phyloP scores from a whole-genome alignment of 2,888 invertebrate species.

The Scelioninae gen. 1 region DNA sequence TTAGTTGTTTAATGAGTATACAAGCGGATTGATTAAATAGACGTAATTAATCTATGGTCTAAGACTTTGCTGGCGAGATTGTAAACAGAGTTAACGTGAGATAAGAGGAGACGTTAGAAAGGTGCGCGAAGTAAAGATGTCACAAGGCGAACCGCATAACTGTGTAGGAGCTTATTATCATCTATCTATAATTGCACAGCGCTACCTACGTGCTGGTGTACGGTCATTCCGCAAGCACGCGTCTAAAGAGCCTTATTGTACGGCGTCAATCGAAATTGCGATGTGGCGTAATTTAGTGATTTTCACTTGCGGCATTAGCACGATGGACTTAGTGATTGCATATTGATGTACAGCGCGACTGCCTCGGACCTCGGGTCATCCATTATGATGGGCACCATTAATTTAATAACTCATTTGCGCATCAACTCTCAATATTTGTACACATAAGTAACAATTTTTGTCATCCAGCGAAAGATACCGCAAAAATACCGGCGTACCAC shows the following conservation, averaged over 20 bases:
- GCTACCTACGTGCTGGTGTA: conserved; percentile 58
- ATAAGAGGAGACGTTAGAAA: conserved; percentile 79
- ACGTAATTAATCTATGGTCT: no score
- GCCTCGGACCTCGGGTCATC: conserved; percentile 26
- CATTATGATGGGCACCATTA: conserved; percentile 42
- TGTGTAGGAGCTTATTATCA: conserved; percentile 74
- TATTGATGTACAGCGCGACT: conserved; percentile 52
- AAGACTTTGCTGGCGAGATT: no score
- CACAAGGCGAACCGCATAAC: conserved; percentile 83
- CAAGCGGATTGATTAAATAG: no score
- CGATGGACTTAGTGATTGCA: conserved; percentile 50
- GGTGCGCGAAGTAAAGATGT: conserved; percentile 78
- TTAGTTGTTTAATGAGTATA: no score
- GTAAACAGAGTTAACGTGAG: conserved; percentile 49
- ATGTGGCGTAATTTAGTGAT: conserved; percentile 59
- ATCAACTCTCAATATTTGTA: conserved; percentile 3
- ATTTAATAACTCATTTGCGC: conserved; percentile 49
- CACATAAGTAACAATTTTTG: background rate
- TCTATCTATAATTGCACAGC: conserved; percentile 70
- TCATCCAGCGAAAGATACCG: background rate
- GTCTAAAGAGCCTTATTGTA: conserved; percentile 30
- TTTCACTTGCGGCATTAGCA: conserved; percentile 57
- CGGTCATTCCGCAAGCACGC: conserved; percentile 40
- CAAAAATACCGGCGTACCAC: background rate
- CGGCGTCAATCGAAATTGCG: conserved; percentile 47